Evolutionary conservation across 2,888 invertebrate genomes (phyloP).

Genomic region (Ametastegia equiseti): DNA sequence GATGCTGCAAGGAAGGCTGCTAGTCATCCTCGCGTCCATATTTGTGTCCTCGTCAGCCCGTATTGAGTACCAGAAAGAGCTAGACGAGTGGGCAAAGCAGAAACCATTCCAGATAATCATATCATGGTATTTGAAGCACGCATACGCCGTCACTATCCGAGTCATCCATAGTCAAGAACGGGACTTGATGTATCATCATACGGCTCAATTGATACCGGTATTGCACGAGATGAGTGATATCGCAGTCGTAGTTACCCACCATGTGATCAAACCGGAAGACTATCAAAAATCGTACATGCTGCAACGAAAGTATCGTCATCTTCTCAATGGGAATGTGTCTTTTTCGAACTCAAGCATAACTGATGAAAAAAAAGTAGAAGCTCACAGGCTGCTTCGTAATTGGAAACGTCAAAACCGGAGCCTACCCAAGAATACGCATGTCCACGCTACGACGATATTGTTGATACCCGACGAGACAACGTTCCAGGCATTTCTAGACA

Average conservation of each 20-base stretch:
- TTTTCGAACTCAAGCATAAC: neutral
- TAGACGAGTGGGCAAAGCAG: neutral
- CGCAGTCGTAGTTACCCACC: neutral
- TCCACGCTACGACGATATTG: conserved; percentile 1
- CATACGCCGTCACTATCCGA: conserved; percentile 1
- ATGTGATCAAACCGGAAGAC: neutral
- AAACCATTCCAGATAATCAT: conserved; percentile 25
- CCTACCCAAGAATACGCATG: neutral
- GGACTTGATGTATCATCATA: neutral
- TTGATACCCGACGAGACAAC: neutral
- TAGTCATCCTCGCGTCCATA: neutral
- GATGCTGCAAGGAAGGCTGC: conserved; percentile 6
- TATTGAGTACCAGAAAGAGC: neutral
- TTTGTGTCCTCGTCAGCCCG: conserved; percentile 7
- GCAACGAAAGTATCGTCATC: neutral
- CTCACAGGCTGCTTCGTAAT: neutral
- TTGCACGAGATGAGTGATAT: neutral
- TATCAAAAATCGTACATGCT: neutral
- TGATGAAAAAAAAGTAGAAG: neutral
- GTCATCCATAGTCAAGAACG: neutral
- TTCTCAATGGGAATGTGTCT: neutral
- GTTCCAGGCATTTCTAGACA: conserved; percentile 9
- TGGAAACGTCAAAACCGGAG: neutral
- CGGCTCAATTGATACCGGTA: neutral
- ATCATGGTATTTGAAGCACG: conserved; percentile 28